Percentiles rank a stretch among this genome's conserved stretches.
Evolutionary conservation across 2,113 vertebrate genomes (phyloP).

Genomic region (Arvicanthis niloticus): DNA sequence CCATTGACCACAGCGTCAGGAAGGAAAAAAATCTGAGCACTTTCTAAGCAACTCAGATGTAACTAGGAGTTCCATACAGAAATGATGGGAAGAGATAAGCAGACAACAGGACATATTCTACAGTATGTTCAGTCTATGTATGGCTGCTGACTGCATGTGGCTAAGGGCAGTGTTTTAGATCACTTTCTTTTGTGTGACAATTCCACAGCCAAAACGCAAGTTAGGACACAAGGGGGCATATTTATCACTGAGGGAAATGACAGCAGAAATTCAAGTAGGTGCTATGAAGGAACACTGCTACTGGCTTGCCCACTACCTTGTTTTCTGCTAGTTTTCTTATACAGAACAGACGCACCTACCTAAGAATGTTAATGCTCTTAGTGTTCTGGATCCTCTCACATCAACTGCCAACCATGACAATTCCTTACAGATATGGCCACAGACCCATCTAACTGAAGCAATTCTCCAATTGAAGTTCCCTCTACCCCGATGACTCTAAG

Average conservation of each 20-base stretch:
- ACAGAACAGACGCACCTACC: not conserved
- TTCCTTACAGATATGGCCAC: not conserved
- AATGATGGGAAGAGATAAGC: not conserved
- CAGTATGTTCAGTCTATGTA: too few relatives aligned
- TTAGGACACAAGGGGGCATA: too few relatives aligned
- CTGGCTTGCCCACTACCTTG: too few relatives aligned
- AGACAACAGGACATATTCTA: too few relatives aligned
- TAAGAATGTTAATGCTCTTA: not conserved
- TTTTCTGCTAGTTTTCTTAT: not conserved
- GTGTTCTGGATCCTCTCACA: not conserved
- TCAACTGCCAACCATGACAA: not conserved
- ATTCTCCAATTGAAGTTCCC: not conserved
- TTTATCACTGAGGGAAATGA: not conserved
- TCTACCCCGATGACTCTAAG: not conserved
- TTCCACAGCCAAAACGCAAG: too few relatives aligned
- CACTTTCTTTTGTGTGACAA: too few relatives aligned
- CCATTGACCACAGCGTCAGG: not conserved
- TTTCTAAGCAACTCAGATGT: too few relatives aligned
- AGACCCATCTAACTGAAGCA: not conserved
- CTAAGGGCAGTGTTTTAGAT: not conserved
- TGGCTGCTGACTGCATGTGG: too few relatives aligned
- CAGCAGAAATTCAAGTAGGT: not conserved
- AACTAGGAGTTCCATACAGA: not conserved
- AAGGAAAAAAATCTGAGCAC: not conserved
- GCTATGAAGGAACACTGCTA: too few relatives aligned